phyloP scores from a whole-genome alignment of 2,113 vertebrate species.

The Tachycineta bicolor region DNA sequence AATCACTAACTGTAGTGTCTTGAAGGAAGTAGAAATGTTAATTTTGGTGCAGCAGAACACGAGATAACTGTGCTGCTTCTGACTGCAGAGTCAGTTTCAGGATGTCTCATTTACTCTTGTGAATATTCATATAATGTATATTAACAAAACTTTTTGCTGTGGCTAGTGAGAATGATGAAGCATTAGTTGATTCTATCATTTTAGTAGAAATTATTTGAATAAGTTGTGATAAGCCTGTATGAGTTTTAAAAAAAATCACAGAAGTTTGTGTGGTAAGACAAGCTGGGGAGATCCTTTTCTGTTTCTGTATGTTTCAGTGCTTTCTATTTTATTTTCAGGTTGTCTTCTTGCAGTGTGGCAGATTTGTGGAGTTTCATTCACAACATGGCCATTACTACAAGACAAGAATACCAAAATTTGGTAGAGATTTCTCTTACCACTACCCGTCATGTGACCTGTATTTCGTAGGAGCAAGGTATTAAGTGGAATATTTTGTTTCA shows the following conservation, averaged over 20 bases:
- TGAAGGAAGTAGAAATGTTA: not conserved
- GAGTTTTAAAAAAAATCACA: not conserved
- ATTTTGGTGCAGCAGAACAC: not conserved
- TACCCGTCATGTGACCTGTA: conserved; percentile 95
- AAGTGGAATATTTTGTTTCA: not conserved
- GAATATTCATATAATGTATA: not conserved
- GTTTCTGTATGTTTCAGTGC: not conserved
- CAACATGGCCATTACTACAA: conserved; percentile 94
- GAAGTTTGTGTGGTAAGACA: not conserved
- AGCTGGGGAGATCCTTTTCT: not conserved
- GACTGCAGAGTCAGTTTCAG: not conserved
- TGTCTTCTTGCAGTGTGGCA: conserved; percentile 89
- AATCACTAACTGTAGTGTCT: not conserved
- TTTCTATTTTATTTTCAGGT: conserved; percentile 76
- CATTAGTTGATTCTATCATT: not conserved
- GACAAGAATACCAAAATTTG: conserved; percentile 96
- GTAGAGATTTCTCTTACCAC: conserved; percentile 95
- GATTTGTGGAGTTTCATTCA: conserved; percentile 94
- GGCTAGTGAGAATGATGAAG: not conserved
- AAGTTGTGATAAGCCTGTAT: not conserved
- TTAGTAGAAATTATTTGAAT: not conserved
- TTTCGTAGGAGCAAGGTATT: conserved; percentile 93
- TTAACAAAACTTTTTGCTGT: not conserved
- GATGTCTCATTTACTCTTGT: not conserved
- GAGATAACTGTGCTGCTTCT: not conserved